Evolutionary conservation across 2,888 invertebrate genomes (phyloP), one percentile per base, ranked within the genome.

Genomic region (Cotesia congregata): DNA sequence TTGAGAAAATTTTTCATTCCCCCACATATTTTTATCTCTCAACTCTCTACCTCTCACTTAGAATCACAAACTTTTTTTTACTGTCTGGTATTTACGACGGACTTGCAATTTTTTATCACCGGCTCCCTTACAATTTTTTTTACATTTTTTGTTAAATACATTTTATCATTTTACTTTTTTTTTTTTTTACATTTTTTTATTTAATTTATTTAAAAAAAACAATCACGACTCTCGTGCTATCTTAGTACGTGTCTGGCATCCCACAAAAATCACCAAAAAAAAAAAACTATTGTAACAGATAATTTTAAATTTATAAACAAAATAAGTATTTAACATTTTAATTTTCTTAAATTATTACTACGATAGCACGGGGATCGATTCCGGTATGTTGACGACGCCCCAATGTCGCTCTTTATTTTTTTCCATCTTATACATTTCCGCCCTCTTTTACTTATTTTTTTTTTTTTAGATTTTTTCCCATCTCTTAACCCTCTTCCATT

Each of bases 381-480:
- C 38, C 71, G 41, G 17, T 7, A 72, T 72, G 62, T 72, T 62
- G 62, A 72, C 71, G 71, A 59, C 62, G 62, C 71, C 71, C 71
- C 71, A 41, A 15, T 39, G 17, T 17, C 9, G 6, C 62, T 60
- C 38, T 17, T 17, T 20, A 61, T 72, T 72, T 60, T 72, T 72
- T 72, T 30, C 30, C 30, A 50, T 50, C 50, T 50, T 50, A 50
- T 50, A 50, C 50, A 50, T 50, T 50, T 50, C 9, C 41, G 41
- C 9, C 3, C 50, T 50, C 9, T 12, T 50, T 50, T 6, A 12
- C 9, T 50, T 6, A 50, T 50, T 39, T 70, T n/a, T 20, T 67
- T 30, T 67, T 67, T 67, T 39, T n/a, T n/a, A 15, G 17, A 59
- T 60, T 38, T 70, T 60, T 69, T 60, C 59, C 59, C n/a, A 59